These are phyloP conservation scores for Tachysurus vachellii DNA, from an alignment of 2,113 vertebrate genomes.

Conservation along the genomic window DNA sequence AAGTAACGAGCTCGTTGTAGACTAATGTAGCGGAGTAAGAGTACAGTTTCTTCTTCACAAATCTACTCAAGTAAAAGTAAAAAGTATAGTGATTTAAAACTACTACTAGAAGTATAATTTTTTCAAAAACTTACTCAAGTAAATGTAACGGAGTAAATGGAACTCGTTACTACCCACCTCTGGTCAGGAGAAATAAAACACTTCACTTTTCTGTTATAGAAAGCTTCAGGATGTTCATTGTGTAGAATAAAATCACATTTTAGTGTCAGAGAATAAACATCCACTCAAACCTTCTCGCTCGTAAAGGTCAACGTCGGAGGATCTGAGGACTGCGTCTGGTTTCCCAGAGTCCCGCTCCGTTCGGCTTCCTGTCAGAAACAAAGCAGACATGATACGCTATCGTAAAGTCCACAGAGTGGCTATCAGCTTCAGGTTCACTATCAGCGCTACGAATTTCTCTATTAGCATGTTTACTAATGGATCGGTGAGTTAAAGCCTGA, in stretches of 20 bases:
- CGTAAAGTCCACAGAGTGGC: neutral
- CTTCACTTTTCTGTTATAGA: neutral
- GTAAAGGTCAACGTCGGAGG: constrained; percentile 33
- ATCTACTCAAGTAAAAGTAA: no score
- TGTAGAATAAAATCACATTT: neutral
- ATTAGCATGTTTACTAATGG: neutral
- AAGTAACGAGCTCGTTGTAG: no score
- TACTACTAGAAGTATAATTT: no score
- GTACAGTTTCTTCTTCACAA: no score
- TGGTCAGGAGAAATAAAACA: neutral
- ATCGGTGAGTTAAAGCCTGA: neutral
- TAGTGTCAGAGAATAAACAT: neutral
- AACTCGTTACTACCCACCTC: neutral
- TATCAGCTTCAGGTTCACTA: no score
- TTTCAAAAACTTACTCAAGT: no score
- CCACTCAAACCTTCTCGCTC: neutral
- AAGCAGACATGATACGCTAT: constrained; percentile 23
- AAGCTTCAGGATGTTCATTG: neutral
- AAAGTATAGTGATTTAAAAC: no score
- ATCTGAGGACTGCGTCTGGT: constrained; percentile 11
- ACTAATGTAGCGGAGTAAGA: no score
- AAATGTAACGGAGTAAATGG: no score
- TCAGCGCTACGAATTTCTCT: neutral
- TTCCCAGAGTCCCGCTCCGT: constrained; percentile 8
- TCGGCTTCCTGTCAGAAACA: neutral